These are phyloP conservation scores for Protula sp. DNA, from an alignment of 2,888 invertebrate genomes.

Conservation along the genomic window DNA sequence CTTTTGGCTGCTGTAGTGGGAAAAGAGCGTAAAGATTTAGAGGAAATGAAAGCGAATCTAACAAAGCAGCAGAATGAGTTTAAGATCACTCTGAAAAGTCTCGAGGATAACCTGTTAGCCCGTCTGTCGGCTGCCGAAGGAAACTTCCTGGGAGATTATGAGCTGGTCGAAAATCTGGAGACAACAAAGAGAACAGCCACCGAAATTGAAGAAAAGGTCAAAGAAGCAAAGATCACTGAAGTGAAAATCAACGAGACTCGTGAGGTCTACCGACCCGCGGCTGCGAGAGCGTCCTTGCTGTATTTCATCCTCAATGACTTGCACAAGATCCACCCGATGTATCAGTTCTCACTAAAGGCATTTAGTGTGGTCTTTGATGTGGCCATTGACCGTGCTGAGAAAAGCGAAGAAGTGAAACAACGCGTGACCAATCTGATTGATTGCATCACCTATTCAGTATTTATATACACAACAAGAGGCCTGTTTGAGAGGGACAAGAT, in stretches of 20 bases:
- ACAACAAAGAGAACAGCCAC: conserved; percentile 92
- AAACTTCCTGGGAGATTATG: conserved; percentile 91
- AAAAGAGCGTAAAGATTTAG: conserved; percentile 91
- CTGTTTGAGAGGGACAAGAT: conserved; percentile 93
- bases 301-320: conserved; percentile 93
- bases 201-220: conserved; percentile 78
- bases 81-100: conserved; percentile 83
- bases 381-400: conserved; percentile 81
- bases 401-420: conserved; percentile 69
- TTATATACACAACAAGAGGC: conserved; percentile 88
- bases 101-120: conserved; percentile 88
- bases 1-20: conserved; percentile 92
- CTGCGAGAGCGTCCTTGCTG: conserved; percentile 83
- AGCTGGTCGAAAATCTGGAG: conserved; percentile 90
- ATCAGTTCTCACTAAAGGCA: conserved; percentile 93
- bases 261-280: conserved; percentile 84
- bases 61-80: conserved; percentile 89
- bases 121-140: conserved; percentile 86
- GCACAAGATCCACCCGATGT: conserved; percentile 92
- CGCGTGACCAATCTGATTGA: conserved; percentile 86
- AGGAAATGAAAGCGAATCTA: conserved; percentile 87
- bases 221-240: conserved; percentile 87
- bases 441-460: conserved; percentile 88
- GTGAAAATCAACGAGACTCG: conserved; percentile 86
- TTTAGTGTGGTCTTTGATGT: conserved; percentile 97